Conservation (phyloP, 1,140 invertebrate species). For the Acromyrmex echinatior region DNA sequence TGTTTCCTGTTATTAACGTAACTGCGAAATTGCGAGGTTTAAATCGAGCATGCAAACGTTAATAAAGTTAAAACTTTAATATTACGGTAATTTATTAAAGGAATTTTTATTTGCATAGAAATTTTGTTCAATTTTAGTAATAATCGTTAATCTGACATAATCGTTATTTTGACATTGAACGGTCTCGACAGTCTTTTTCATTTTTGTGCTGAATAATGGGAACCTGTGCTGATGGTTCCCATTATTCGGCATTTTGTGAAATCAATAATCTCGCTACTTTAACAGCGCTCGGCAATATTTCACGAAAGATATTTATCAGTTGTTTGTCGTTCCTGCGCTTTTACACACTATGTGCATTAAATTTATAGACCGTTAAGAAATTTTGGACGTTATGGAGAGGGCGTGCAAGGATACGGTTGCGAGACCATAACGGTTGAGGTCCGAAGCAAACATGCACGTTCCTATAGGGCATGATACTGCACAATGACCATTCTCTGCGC, state of each 20-base stretch:
- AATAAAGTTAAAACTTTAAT: not conserved
- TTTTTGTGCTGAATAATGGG: not conserved
- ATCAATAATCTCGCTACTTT: not conserved
- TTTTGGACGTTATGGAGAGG: slow-evolving; percentile 4
- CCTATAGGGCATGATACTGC: slow-evolving; percentile 58
- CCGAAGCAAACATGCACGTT: slow-evolving; percentile 56
- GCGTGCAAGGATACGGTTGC: slow-evolving; percentile 14
- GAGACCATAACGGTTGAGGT: slow-evolving; percentile 35
- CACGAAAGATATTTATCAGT: not conserved
- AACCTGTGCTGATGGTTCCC: not conserved
- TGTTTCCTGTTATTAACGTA: slow-evolving; percentile 31
- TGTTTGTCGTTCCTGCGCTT: not conserved
- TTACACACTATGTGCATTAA: not conserved
- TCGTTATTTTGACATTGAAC: not conserved
- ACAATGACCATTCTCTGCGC: slow-evolving; percentile 79
- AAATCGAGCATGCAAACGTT: slow-evolving; percentile 4
- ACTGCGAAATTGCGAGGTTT: slow-evolving; percentile 31
- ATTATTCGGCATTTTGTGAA: not conserved
- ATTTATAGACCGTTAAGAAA: slow-evolving; percentile 35
- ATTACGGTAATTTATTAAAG: not conserved
- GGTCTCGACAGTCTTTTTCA: not conserved
- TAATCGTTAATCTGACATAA: not conserved
- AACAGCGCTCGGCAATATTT: not conserved
- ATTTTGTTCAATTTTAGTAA: not conserved
- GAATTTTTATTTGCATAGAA: not conserved